Conservation (phyloP, 2,113 vertebrate species). For the Saimiri boliviensis region DNA sequence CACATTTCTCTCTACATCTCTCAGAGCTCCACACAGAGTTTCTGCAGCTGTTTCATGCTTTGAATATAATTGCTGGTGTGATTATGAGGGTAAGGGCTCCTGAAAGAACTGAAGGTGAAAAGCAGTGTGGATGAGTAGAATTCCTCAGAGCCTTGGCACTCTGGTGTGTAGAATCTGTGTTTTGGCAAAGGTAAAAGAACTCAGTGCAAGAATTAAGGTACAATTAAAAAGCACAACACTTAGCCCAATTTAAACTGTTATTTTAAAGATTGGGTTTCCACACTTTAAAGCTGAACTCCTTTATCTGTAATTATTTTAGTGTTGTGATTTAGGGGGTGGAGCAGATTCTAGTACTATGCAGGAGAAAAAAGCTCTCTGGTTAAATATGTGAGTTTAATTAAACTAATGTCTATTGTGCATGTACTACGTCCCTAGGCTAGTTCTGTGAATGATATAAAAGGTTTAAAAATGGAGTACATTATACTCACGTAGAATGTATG, state of each 20-base stretch:
- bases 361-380: conserved; percentile 33
- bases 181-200: not conserved
- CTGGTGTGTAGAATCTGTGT: not conserved
- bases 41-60: not conserved
- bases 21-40: not conserved
- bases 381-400: conserved; percentile 30
- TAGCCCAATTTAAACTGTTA: not conserved
- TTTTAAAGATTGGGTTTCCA: conserved; percentile 36
- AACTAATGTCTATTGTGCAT: not conserved
- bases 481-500: not conserved
- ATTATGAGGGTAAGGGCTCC: not conserved
- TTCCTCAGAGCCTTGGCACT: not conserved
- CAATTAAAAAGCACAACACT: not conserved
- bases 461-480: conserved; percentile 36
- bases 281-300: conserved; percentile 25
- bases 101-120: not conserved
- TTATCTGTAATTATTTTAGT: conserved; percentile 27
- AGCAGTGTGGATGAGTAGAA: not conserved
- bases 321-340: conserved; percentile 21
- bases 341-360: conserved; percentile 10
- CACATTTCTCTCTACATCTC: not conserved
- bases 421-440: not conserved
- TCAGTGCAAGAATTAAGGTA: not conserved
- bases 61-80: not conserved
- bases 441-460: conserved; percentile 33